Conservation (phyloP, 2,888 invertebrate species). For the Rhingia rostrata region DNA sequence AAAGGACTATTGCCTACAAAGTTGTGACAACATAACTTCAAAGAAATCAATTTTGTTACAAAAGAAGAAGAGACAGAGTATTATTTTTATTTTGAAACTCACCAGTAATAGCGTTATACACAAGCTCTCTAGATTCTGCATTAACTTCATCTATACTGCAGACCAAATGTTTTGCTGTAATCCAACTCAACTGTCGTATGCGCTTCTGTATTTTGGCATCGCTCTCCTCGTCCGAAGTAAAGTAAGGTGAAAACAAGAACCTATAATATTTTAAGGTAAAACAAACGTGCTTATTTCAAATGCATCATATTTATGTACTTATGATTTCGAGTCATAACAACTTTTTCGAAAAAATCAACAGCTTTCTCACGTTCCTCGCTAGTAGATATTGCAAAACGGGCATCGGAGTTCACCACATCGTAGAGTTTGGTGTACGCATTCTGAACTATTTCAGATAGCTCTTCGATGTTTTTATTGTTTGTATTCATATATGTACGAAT, state of each 20-base stretch:
- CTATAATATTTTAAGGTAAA: slow-evolving; percentile 84
- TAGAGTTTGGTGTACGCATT: slow-evolving; percentile 88
- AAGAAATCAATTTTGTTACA: too few species aligned
- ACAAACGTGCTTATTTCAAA: too few species aligned
- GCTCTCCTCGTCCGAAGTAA: slow-evolving; percentile 95
- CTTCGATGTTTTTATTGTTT: slow-evolving; percentile 86
- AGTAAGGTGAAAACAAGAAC: slow-evolving; percentile 92
- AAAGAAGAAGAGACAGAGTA: too few species aligned
- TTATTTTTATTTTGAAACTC: too few species aligned
- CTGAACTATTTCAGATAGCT: slow-evolving; percentile 94
- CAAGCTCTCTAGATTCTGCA: slow-evolving; percentile 91
- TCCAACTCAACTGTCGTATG: slow-evolving; percentile 98
- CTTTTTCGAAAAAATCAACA: slow-evolving; percentile 96
- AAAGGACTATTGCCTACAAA: too few species aligned
- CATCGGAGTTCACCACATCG: slow-evolving; percentile 80
- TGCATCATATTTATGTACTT: slow-evolving; percentile 84
- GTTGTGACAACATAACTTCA: too few species aligned
- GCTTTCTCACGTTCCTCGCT: slow-evolving; percentile 90
- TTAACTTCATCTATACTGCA: slow-evolving; percentile 94
- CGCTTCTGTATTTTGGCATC: slow-evolving; percentile 96
- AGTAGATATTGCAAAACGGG: slow-evolving; percentile 79
- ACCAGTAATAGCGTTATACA: slow-evolving; percentile 97
- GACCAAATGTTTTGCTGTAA: slow-evolving; percentile 96
- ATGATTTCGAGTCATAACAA: slow-evolving; percentile 95
- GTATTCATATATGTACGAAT: slow-evolving; percentile 80